Base-by-base conservation (phyloP, 1,140 invertebrate species). In the Trinorchestia longiramus region DNA sequence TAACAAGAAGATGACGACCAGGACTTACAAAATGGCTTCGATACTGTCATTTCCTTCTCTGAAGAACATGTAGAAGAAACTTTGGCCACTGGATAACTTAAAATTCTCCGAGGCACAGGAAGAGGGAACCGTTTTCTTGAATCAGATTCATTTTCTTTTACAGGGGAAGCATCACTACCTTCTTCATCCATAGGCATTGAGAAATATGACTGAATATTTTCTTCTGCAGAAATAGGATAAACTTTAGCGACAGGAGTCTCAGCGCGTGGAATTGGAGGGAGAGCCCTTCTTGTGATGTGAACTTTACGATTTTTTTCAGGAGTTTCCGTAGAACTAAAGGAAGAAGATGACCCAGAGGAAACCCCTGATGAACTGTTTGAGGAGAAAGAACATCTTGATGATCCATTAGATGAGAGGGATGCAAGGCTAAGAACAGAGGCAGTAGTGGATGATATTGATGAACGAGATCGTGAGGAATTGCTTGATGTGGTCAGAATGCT, bases 141-240 rank as follows among this genome's bases (percentile, higher is more conserved):
- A 40, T 45, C 92, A 28, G 40, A n/a, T 43, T 40, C 41, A 94
- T 45, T 94, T 94, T 47, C 40, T 45, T 45, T 47, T 11, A 15
- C 43, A 3, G 41, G 15, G 8, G 36, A 47, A 11, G 43, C 40
- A 11, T 43, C 43, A 8, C 36, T 45, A 47, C 40, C 43, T 45
- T 94, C 92, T 45, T 94, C 92, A 94, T 94, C 92, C 11, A 44
- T 1, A 3, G 92, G 92, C 92, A 94, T 94, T 0, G 92, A 45
- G 40, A 94, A 94, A 40, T 94, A 94, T 15, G 92, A 94, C 44
- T 94, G 92, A 94, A 94, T 94, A 94, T 94, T 94, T 94, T 94
- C 92, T 94, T 94, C 92, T 0, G 92, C 92, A 44, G 92, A 94
- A 45, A 94, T 94, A 43, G 92, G 92, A 47, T 94, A 94, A 45